These are phyloP conservation scores for Physella acuta DNA, from an alignment of 1,140 invertebrate genomes.

Conservation along the genomic window DNA sequence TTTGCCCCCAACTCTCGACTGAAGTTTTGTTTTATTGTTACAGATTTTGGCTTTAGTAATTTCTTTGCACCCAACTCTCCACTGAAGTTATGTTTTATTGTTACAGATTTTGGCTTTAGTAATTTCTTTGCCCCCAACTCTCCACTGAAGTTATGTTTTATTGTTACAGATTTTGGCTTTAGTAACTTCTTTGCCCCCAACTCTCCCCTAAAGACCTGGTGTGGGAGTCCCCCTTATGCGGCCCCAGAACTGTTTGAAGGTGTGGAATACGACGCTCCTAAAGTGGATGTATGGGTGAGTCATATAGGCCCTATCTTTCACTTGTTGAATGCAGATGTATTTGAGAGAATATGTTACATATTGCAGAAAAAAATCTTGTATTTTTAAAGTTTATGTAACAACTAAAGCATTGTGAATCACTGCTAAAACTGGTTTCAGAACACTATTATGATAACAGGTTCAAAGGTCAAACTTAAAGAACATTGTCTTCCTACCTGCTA, in stretches of 20 bases:
- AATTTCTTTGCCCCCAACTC: constrained; percentile 97
- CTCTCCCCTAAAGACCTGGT: constrained; percentile 97
- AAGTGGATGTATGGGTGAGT: constrained; percentile 93
- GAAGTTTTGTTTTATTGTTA: too few species aligned
- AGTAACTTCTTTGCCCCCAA: constrained; percentile 98
- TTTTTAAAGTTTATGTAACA: too few species aligned
- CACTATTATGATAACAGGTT: too few species aligned
- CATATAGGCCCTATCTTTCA: too few species aligned
- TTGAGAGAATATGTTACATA: too few species aligned
- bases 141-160: constrained; percentile 93
- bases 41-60: constrained; percentile 99
- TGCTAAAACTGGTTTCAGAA: too few species aligned
- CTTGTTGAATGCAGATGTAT: too few species aligned
- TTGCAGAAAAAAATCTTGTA: too few species aligned
- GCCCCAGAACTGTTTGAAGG: constrained; percentile 97
- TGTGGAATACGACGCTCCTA: constrained; percentile 91
- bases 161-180: constrained; percentile 96
- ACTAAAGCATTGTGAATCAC: too few species aligned
- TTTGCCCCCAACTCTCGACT: constrained; percentile 95
- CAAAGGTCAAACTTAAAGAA: too few species aligned
- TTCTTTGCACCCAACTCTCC: constrained; percentile 96
- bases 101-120: too few species aligned
- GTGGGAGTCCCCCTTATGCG: constrained; percentile 95
- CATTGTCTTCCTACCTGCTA: too few species aligned
- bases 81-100: constrained; percentile 96